Conservation (phyloP, 1,140 invertebrate species). For the Trinorchestia longiramus region DNA sequence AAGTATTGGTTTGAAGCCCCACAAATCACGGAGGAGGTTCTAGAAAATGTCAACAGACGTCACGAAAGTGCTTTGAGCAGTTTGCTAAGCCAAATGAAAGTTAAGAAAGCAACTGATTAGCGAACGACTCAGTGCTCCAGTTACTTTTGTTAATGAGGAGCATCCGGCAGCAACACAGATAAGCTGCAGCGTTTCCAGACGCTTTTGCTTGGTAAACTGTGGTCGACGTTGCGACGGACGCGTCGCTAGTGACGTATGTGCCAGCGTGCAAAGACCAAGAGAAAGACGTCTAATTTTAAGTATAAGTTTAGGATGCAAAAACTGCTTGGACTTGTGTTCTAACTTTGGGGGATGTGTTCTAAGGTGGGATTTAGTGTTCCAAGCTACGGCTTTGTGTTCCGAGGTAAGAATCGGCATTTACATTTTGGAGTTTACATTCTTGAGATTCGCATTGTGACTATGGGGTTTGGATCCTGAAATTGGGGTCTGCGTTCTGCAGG, state of each 20-base stretch:
- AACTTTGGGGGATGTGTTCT: too few relatives aligned
- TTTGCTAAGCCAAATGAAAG: background rate
- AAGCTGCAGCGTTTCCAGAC: background rate
- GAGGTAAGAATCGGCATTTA: too few relatives aligned
- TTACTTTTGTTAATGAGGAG: slow-evolving; percentile 38
- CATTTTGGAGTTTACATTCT: too few relatives aligned
- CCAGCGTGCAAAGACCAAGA: background rate
- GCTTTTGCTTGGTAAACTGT: background rate
- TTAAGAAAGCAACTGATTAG: slow-evolving; percentile 45
- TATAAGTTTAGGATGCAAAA: background rate
- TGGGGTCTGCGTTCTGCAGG: too few relatives aligned
- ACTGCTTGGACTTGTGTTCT: too few relatives aligned
- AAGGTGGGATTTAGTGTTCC: too few relatives aligned
- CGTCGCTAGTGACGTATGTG: too few relatives aligned
- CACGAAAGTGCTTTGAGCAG: background rate
- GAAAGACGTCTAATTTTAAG: background rate
- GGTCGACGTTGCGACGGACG: background rate
- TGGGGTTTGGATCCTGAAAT: too few relatives aligned
- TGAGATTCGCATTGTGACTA: too few relatives aligned
- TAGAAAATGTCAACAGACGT: background rate
- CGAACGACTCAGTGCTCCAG: slow-evolving; percentile 13
- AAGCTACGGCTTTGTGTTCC: too few relatives aligned
- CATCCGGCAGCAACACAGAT: background rate
- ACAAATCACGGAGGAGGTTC: background rate
- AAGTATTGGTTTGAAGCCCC: background rate